Base-by-base conservation (phyloP, 2,113 vertebrate species). In the Cavia porcellus region DNA sequence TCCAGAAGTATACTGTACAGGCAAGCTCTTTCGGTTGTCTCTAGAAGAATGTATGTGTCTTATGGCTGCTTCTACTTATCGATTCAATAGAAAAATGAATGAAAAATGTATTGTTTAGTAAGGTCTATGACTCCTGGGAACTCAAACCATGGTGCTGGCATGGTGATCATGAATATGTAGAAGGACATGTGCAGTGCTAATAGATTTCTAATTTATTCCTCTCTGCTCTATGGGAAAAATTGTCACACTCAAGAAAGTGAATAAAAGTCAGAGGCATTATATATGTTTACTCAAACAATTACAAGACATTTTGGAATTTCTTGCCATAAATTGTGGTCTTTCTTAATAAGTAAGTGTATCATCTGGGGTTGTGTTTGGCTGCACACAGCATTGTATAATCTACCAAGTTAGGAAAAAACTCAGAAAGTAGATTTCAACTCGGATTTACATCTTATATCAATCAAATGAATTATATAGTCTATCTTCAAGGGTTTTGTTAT, bases 381-480 rank as follows among this genome's bases (percentile, higher is more conserved):
- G 8, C 17, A 85, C 62, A 14, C 28, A 45, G 35, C 25, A 42
- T 38, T 25, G 24, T 66, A 57, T 15, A 50, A 50, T 24, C 45
- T 32, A 50, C 30, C 72, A 52, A 9, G 7, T 61, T 52, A 19
- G 47, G 38, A n/a, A 59, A 80, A 80, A 82, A 62, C 61, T n/a
- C 50, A 74, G 20, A 62, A 89, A 59, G 7, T 45, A 85, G 42
- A 75, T 50, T 14, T 2, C 4, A 20, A 24, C 74, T 95, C 17
- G 50, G 19, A 86, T 62, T 3, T 86, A 14, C 20, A 32, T 79
- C 28, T 24, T 52, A n/a, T 25, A 45, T 92, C 30, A 10, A 47
- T 20, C 77, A 84, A 97, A 79, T 89, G 62, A 92, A 96, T 89
- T 89, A 57, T 70, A 94, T 92, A 95, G 96, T 96, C 77, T 93